Evolutionary conservation across 2,888 invertebrate species (phyloP).

Genomic region (Melanotus villosus): DNA sequence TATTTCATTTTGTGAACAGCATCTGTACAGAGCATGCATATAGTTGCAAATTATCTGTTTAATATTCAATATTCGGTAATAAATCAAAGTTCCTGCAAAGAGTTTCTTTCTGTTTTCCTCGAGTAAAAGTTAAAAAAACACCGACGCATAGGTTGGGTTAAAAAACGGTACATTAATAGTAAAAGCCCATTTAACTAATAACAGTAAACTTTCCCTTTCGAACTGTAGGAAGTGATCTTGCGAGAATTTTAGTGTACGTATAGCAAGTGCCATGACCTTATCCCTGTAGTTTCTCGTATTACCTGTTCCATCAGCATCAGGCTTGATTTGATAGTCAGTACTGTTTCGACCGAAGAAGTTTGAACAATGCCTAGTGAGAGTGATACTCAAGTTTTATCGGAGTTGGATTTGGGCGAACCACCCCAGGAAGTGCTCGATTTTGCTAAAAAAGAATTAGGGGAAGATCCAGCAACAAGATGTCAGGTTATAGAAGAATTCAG

Average conservation of each 20-base stretch:
- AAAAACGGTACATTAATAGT: too few species aligned
- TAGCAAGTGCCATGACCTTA: conserved; percentile 21
- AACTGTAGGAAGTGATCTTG: background rate
- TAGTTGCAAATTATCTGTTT: too few species aligned
- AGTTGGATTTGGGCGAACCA: conserved; percentile 77
- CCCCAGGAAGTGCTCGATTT: conserved; percentile 78
- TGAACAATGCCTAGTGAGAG: conserved; percentile 32
- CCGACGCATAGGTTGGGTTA: too few species aligned
- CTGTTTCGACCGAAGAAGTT: too few species aligned
- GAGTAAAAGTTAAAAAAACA: too few species aligned
- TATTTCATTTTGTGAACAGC: too few species aligned
- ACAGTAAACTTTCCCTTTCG: conserved; percentile 30
- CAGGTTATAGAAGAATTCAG: conserved; percentile 80
- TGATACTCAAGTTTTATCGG: conserved; percentile 72
- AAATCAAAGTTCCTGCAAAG: too few species aligned
- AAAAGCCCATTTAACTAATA: too few species aligned
- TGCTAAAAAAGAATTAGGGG: conserved; percentile 78
- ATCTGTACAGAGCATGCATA: too few species aligned
- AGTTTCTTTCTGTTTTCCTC: too few species aligned
- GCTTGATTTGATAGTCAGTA: too few species aligned
- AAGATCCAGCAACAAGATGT: conserved; percentile 79
- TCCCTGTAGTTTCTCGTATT: background rate
- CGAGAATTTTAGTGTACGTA: background rate
- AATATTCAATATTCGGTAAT: too few species aligned
- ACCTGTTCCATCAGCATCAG: background rate